phyloP scores from a whole-genome alignment of 2,113 vertebrate genomes.

The Pedetes capensis region DNA sequence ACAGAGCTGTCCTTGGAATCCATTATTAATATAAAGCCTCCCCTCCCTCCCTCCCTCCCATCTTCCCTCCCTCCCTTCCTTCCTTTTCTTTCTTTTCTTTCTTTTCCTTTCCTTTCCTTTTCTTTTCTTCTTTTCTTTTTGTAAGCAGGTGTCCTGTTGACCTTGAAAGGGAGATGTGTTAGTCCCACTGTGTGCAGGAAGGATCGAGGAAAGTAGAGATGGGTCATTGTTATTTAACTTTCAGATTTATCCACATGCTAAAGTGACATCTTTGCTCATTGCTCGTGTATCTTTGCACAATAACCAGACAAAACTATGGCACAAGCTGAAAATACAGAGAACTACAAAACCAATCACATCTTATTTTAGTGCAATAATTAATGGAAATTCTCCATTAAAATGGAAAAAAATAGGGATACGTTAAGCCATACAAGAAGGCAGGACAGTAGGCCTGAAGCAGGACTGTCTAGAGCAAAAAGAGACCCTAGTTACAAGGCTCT shows the following conservation, averaged over 20 bases:
- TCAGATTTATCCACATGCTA: not conserved
- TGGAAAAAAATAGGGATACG: not conserved
- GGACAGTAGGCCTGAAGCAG: not conserved
- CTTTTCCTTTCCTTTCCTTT: not conserved
- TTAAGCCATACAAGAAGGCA: not conserved
- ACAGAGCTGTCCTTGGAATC: not conserved
- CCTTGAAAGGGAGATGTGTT: not conserved
- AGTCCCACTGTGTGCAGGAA: not conserved
- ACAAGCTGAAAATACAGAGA: not conserved
- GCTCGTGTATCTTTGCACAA: rapidly evolving
- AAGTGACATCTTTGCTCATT: not conserved
- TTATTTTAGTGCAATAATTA: not conserved
- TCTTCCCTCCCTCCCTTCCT: too few species aligned
- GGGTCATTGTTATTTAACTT: not conserved
- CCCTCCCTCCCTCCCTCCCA: too few species aligned
- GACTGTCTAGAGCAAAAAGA: not conserved
- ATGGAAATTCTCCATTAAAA: not conserved
- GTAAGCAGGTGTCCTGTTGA: not conserved
- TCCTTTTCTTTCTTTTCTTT: not conserved
- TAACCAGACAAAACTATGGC: not conserved
- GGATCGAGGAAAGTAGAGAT: not conserved
- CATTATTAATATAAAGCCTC: not conserved
- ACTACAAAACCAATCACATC: not conserved
- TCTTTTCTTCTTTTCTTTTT: not conserved
- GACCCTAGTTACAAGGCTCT: not conserved